Conservation (phyloP, 2,797 vertebrate genomes). For the Chlorospingus semifuscus region DNA sequence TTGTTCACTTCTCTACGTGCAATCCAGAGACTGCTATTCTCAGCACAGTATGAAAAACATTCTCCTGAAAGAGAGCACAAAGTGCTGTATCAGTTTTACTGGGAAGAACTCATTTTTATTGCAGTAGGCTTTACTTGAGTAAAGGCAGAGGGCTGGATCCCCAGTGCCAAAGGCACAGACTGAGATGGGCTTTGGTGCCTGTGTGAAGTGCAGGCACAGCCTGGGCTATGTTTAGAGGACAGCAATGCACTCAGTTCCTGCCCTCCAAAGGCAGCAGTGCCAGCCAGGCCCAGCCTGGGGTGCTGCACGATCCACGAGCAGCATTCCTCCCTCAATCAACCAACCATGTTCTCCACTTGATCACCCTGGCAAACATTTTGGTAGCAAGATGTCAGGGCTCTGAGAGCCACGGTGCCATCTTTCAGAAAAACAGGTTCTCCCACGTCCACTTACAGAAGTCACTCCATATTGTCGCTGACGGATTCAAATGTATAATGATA, state of each 20-base stretch:
- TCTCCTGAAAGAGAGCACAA: not conserved
- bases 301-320: accelerated
- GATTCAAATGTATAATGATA: conserved; percentile 2
- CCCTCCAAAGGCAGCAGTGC: not conserved
- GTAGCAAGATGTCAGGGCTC: not conserved
- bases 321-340: not conserved
- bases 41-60: not conserved
- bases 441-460: not conserved
- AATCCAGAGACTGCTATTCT: not conserved
- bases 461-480: conserved; percentile 12
- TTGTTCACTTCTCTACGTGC: not conserved
- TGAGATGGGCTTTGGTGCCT: not conserved
- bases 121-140: not conserved
- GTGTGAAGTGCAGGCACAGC: not conserved
- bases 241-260: not conserved
- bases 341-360: not conserved
- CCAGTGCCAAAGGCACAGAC: accelerated
- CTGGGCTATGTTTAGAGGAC: accelerated
- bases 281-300: not conserved
- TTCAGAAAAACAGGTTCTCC: not conserved
- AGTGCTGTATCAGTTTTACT: not conserved
- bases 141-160: not conserved
- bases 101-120: not conserved
- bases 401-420: not conserved
- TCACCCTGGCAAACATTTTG: not conserved